Evolutionary conservation across 2,888 invertebrate species (phyloP).

Genomic region (Slavum lentiscoides): DNA sequence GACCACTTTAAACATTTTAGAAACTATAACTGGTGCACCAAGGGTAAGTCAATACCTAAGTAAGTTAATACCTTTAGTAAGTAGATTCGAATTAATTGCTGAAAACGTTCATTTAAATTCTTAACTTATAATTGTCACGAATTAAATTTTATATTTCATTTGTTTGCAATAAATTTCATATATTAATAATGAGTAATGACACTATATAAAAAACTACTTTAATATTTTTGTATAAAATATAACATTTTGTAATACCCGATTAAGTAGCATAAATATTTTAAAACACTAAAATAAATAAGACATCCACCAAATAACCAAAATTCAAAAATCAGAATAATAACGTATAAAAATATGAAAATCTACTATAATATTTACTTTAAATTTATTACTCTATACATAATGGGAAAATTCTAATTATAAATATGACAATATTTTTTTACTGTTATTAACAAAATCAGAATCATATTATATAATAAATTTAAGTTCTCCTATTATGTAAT

Average conservation of each 20-base stretch:
- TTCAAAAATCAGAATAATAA: not conserved
- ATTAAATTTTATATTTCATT: too few species aligned
- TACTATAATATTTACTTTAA: not conserved
- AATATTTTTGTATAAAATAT: not conserved
- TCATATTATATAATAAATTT: not conserved
- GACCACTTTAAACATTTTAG: conserved; percentile 71
- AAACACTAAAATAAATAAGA: too few species aligned
- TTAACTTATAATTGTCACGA: too few species aligned
- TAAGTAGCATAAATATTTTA: too few species aligned
- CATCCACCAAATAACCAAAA: too few species aligned
- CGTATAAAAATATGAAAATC: not conserved
- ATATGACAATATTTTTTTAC: too few species aligned
- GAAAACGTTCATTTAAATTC: not conserved
- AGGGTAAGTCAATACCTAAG: conserved; percentile 61
- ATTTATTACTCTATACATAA: not conserved
- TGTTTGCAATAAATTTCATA: too few species aligned
- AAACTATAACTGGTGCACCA: conserved; percentile 69
- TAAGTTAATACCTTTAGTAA: not conserved
- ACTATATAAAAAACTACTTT: not conserved
- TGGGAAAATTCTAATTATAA: too few species aligned
- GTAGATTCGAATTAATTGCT: not conserved
- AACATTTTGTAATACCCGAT: not conserved
- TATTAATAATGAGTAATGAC: not conserved
- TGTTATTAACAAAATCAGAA: not conserved
- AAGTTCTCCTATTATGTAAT: not conserved